phyloP scores from a whole-genome alignment of 1,140 invertebrate species.

The Arctopsyche grandis region DNA sequence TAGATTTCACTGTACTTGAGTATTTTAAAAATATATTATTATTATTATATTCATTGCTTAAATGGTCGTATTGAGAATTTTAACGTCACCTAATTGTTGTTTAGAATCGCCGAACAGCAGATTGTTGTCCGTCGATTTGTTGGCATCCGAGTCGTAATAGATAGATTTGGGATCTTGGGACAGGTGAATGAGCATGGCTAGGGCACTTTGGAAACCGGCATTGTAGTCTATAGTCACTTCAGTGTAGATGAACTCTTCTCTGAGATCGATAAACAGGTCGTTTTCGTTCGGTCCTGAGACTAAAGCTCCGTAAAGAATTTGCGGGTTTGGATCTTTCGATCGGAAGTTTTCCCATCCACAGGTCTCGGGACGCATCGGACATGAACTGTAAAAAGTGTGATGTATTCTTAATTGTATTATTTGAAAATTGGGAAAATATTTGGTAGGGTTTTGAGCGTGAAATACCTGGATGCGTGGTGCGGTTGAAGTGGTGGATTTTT shows the following conservation, averaged over 20 bases:
- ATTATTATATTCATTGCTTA: not conserved
- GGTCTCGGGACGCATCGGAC: slow-evolving; percentile 62
- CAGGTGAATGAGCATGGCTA: slow-evolving; percentile 57
- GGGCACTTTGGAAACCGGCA: slow-evolving; percentile 68
- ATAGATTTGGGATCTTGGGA: not conserved
- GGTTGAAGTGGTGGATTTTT: slow-evolving; percentile 68
- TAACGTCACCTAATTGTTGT: not conserved
- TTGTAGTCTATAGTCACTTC: slow-evolving; percentile 71
- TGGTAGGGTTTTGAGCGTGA: too few relatives aligned
- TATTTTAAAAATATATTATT: too few relatives aligned
- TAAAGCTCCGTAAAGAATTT: slow-evolving; percentile 68
- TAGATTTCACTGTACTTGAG: too few relatives aligned
- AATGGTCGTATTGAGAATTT: slow-evolving; percentile 1
- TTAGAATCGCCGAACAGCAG: slow-evolving; percentile 8
- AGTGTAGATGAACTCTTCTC: slow-evolving; percentile 68
- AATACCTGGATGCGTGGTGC: slow-evolving; percentile 67
- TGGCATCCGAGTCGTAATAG: not conserved
- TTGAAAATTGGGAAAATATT: too few relatives aligned
- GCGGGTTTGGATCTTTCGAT: slow-evolving; percentile 64
- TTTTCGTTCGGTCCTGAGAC: slow-evolving; percentile 69
- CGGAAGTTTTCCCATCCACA: slow-evolving; percentile 67
- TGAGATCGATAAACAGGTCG: slow-evolving; percentile 66
- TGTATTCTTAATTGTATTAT: not conserved
- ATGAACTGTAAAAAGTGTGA: slow-evolving; percentile 61
- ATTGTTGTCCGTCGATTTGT: slow-evolving; percentile 26